Evolutionary conservation across 2,797 vertebrate genomes (phyloP).

Genomic region (Kryptolebias ocellatus): DNA sequence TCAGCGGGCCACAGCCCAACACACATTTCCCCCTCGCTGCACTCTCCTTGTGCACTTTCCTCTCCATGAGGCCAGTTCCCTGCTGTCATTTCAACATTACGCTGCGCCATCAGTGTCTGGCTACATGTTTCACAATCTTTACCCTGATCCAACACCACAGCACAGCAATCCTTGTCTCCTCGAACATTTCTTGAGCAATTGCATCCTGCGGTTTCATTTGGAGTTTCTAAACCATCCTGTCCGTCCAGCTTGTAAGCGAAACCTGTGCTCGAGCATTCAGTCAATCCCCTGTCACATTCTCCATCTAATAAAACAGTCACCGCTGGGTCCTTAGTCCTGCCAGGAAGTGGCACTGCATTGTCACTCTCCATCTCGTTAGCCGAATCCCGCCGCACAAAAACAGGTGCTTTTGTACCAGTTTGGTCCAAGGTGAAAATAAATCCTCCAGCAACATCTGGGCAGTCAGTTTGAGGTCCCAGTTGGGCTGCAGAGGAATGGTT

Average conservation of each 20-base stretch:
- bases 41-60: conserved; percentile 42
- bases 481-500: conserved; percentile 44
- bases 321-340: conserved; percentile 30
- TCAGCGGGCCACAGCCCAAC: conserved; percentile 15
- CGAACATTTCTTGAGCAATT: conserved; percentile 28
- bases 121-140: conserved; percentile 49
- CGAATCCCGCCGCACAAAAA: conserved; percentile 22
- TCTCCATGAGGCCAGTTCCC: conserved; percentile 36
- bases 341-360: conserved; percentile 22
- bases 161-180: conserved; percentile 35
- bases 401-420: conserved; percentile 24
- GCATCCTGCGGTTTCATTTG: conserved; percentile 50
- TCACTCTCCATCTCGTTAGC: conserved; percentile 43
- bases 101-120: conserved; percentile 53
- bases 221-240: conserved; percentile 44
- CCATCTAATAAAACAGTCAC: conserved; percentile 30
- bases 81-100: conserved; percentile 41
- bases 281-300: conserved; percentile 32
- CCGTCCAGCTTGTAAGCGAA: conserved; percentile 38
- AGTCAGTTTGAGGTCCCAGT: conserved; percentile 56
- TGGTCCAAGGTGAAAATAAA: conserved; percentile 36
- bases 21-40: conserved; percentile 18
- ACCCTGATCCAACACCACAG: conserved; percentile 36
- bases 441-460: conserved; percentile 51
- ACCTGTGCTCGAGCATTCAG: conserved; percentile 30